A percentile compares a stretch with the other conserved stretches of the same genome.
These are phyloP conservation scores for Tachysurus vachellii DNA, from an alignment of 2,113 vertebrate genomes.

Conservation along the genomic window DNA sequence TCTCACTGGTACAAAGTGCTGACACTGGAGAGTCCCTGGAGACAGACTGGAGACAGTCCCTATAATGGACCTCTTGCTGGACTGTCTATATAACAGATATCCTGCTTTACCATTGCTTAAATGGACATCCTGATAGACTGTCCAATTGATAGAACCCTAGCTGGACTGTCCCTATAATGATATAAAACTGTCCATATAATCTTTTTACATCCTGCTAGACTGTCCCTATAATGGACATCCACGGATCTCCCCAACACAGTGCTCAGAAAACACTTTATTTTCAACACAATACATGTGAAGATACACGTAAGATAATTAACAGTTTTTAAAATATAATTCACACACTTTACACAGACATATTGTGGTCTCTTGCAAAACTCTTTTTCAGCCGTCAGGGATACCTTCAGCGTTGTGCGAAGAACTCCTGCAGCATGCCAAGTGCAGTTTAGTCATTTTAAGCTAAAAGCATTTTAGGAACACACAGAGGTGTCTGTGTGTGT, in stretches of 20 bases:
- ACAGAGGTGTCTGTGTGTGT: slow-evolving; percentile 22
- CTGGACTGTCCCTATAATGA: no score
- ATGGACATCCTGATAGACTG: no score
- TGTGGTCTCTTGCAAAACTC: neutral
- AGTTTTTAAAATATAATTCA: neutral
- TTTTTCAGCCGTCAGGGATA: neutral
- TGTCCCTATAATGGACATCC: neutral
- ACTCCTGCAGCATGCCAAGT: slow-evolving; percentile 18
- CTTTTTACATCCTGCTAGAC: no score
- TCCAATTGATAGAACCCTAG: no score
- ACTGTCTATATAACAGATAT: no score
- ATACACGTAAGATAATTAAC: neutral
- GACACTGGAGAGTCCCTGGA: neutral
- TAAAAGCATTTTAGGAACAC: slow-evolving; percentile 32
- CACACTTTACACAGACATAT: neutral
- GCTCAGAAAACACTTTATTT: neutral
- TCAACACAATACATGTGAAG: neutral
- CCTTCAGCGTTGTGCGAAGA: neutral
- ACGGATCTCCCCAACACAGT: neutral
- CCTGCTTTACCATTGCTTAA: no score
- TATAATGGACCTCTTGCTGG: no score
- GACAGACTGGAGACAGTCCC: neutral
- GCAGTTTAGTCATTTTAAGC: slow-evolving; percentile 22
- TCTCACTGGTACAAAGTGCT: neutral
- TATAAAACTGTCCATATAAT: no score